Evolutionary conservation across 2,797 vertebrate genomes (phyloP).

Genomic region (Arremon aurantiirostris): DNA sequence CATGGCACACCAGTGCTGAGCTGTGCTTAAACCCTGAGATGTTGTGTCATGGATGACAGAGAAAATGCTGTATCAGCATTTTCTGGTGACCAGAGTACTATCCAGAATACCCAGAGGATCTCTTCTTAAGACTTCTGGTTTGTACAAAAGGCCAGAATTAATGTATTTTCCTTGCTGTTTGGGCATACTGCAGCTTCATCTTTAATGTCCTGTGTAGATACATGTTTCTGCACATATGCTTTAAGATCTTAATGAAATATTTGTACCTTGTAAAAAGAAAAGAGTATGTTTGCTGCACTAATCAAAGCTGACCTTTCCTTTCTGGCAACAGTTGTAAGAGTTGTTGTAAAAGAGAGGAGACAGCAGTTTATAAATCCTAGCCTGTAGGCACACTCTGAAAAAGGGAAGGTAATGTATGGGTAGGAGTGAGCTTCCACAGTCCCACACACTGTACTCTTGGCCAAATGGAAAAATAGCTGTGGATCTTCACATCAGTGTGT

Average conservation of each 20-base stretch:
- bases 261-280: neutral
- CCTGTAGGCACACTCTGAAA: neutral
- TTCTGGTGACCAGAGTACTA: neutral
- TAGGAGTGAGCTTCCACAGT: neutral
- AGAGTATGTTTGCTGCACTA: neutral
- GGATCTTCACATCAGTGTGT: neutral
- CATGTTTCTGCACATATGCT: neutral
- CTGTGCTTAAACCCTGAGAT: neutral
- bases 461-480: neutral
- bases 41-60: neutral
- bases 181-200: neutral
- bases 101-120: neutral
- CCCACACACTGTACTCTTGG: neutral
- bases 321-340: neutral
- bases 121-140: neutral
- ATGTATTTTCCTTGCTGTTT: neutral
- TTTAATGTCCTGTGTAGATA: neutral
- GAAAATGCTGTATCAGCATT: neutral
- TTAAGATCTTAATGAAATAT: neutral
- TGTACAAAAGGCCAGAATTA: neutral
- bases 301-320: neutral
- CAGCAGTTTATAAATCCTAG: neutral
- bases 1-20: neutral
- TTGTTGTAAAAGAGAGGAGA: neutral
- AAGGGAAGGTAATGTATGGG: neutral